phyloP scores from a whole-genome alignment of 2,888 invertebrate genomes.

The Melanotus villosus region DNA sequence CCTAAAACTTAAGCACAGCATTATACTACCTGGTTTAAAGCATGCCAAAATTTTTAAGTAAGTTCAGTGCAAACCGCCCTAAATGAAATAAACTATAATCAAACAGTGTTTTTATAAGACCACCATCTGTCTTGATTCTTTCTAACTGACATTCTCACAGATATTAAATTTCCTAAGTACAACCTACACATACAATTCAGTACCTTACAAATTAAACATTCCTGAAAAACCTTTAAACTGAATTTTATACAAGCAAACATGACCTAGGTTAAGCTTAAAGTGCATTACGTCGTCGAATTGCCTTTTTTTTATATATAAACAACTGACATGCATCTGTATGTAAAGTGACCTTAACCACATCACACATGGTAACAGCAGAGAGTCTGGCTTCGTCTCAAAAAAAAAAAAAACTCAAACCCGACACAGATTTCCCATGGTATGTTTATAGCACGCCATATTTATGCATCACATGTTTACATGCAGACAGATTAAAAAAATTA shows the following conservation, averaged over 20 bases:
- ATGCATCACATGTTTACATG: conserved; percentile 31
- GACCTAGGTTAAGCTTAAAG: conserved; percentile 2
- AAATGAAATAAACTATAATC: too few species aligned
- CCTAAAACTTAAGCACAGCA: too few species aligned
- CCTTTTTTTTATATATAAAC: too few species aligned
- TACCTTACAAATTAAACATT: too few species aligned
- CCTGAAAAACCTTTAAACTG: too few species aligned
- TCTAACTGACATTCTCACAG: conserved; percentile 1
- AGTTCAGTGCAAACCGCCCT: too few species aligned
- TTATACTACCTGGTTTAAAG: too few species aligned
- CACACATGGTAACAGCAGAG: conserved; percentile 24
- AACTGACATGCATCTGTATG: conserved; percentile 12
- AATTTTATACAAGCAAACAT: background rate
- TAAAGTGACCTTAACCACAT: conserved; percentile 19
- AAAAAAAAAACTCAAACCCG: conserved; percentile 10
- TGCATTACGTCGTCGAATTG: background rate
- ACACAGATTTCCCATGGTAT: conserved; percentile 40
- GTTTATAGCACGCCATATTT: conserved; percentile 29
- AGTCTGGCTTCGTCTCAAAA: conserved; percentile 21
- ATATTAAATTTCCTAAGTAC: conserved; percentile 16
- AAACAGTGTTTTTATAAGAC: too few species aligned
- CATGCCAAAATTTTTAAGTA: too few species aligned
- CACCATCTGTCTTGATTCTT: background rate
- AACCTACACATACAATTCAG: too few species aligned
- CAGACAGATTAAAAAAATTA: conserved; percentile 41